Evolutionary conservation across 2,797 vertebrate genomes (phyloP).

Genomic region (Acanthornis magna): DNA sequence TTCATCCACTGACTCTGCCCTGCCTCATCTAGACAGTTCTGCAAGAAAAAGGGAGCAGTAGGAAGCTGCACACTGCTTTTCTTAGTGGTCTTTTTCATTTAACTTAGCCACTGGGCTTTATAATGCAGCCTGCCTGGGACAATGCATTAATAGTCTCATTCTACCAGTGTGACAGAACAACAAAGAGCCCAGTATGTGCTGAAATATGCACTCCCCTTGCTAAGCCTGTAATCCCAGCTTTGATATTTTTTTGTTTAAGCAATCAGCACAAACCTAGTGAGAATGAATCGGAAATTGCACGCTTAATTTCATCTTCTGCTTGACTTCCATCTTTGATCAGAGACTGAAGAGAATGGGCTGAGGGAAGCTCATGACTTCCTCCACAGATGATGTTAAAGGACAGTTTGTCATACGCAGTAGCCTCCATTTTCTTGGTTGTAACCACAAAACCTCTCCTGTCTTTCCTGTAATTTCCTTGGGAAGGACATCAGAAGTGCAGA

Average conservation of each 20-base stretch:
- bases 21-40: background rate
- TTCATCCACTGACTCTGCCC: background rate
- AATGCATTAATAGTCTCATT: slow-evolving; percentile 60
- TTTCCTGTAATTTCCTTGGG: background rate
- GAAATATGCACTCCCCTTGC: slow-evolving; percentile 54
- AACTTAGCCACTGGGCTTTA: slow-evolving; percentile 35
- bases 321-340: slow-evolving; percentile 46
- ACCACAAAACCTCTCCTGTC: background rate
- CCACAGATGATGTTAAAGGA: background rate
- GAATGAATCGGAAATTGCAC: slow-evolving; percentile 19
- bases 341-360: background rate
- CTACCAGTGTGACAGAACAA: slow-evolving; percentile 41
- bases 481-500: background rate
- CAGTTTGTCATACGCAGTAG: background rate
- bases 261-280: slow-evolving; percentile 23
- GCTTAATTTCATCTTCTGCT: background rate
- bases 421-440: background rate
- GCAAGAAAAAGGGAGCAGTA: background rate
- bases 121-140: slow-evolving; percentile 25
- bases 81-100: slow-evolving; percentile 26
- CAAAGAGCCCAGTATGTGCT: slow-evolving; percentile 53
- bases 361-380: background rate
- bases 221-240: slow-evolving; percentile 55
- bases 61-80: background rate
- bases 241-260: background rate